These are phyloP conservation scores for Erethizon dorsatum DNA, from an alignment of 2,797 vertebrate genomes.

Conservation along the genomic window DNA sequence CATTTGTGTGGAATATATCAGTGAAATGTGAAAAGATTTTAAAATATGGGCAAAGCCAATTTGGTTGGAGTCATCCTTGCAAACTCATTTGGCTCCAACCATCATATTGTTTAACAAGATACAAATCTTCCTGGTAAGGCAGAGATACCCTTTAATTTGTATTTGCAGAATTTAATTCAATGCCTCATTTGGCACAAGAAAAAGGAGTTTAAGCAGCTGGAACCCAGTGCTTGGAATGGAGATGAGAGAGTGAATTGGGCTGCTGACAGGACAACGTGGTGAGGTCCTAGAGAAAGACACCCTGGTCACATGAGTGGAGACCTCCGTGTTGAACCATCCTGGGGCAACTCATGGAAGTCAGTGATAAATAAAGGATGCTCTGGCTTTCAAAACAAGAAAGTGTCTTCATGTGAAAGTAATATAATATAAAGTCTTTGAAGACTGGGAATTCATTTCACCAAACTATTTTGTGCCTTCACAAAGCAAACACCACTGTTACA, in stretches of 20 bases:
- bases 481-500: no score
- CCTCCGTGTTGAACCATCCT: not conserved
- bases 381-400: not conserved
- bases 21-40: slow-evolving; percentile 80
- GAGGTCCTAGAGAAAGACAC: not conserved
- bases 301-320: rapidly evolving
- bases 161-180: slow-evolving; percentile 58
- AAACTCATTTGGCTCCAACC: slow-evolving; percentile 60
- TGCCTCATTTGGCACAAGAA: slow-evolving; percentile 57
- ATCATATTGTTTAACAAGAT: slow-evolving; percentile 70
- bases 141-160: slow-evolving; percentile 42
- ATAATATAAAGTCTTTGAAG: not conserved
- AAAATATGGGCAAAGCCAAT: slow-evolving; percentile 72
- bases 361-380: not conserved
- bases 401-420: not conserved
- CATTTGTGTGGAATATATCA: slow-evolving; percentile 76
- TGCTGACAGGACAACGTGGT: rapidly evolving
- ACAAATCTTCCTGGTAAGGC: slow-evolving; percentile 68
- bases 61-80: slow-evolving; percentile 66
- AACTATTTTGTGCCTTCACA: no score
- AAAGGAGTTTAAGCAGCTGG: not conserved
- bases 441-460: not conserved
- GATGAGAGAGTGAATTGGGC: rapidly evolving
- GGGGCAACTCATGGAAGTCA: not conserved
- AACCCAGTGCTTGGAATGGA: not conserved